Evolutionary conservation across 2,113 vertebrate species (phyloP), one percentile per base, ranked within the genome.

Genomic region (Notothenia coriiceps): DNA sequence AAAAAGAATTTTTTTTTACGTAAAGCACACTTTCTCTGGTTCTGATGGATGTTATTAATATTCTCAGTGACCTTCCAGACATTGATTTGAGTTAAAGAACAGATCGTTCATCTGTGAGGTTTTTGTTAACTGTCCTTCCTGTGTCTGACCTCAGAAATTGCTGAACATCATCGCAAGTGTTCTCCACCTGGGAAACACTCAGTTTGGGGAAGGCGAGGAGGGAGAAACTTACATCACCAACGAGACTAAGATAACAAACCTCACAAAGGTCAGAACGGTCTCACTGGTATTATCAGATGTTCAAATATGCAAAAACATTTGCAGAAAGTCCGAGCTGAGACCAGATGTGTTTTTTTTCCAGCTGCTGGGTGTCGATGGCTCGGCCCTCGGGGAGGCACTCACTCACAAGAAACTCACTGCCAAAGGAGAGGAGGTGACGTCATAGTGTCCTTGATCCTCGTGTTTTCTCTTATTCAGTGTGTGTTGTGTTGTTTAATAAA

Each of bases 361-460:
- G 98, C 96, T 99, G 82, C 92, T 99, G 18, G 95, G 95, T 5
- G 97, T 99, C 17, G 96, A 98, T 15, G 95, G 92, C 47, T 89
- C 93, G 0, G 93, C 91, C 1, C 93, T 99, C 35, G 90, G 94
- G 71, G 96, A 97, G 82, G 96, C 97, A 0, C 89, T 99, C 86
- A 99, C 92, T 33, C 97, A 99, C 92, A 98, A 96, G 95, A 99
- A 98, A 90, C 97, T 99, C 88, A 97, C 96, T 20, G 97, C 98
- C 79, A 99, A 98, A 92, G 98, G 96, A 61, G 98, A 99, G 60
- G 97, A 99, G 97, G 98, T 99, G 61, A 87, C 17, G 1, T 1
- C n/a, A 46, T 50, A 25, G 51, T 61, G 33, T 64, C 61, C n/a
- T 33, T 13, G 33, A 8, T 75, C 25, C 22, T 29, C 10, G 2